phyloP scores from a whole-genome alignment of 2,888 invertebrate species.

The Temnothorax unifasciatus region DNA sequence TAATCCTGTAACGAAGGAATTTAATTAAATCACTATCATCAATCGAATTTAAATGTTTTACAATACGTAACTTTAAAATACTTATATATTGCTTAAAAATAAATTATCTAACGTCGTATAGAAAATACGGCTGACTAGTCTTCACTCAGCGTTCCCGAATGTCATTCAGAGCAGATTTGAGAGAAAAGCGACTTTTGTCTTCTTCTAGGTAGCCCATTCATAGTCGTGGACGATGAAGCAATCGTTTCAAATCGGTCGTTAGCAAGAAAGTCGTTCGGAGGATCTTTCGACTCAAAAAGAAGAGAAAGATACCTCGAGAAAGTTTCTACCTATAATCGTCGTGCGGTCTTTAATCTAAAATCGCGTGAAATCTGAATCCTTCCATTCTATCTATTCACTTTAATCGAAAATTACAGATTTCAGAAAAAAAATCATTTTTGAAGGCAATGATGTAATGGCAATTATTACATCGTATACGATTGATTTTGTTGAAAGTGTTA shows the following conservation, averaged over 20 bases:
- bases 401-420: slow-evolving; percentile 22
- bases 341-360: slow-evolving; percentile 67
- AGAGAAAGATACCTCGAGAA: slow-evolving; percentile 54
- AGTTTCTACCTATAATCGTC: slow-evolving; percentile 63
- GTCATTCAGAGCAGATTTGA: slow-evolving; percentile 65
- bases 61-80: not conserved
- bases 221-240: slow-evolving; percentile 60
- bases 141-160: slow-evolving; percentile 53
- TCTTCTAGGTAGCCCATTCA: slow-evolving; percentile 63
- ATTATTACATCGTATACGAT: not conserved
- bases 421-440: not conserved
- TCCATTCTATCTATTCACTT: slow-evolving; percentile 38
- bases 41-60: slow-evolving; percentile 1
- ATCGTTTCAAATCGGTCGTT: slow-evolving; percentile 70
- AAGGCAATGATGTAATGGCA: not conserved
- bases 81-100: not conserved
- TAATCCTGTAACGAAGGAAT: not conserved
- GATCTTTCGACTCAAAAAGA: slow-evolving; percentile 46
- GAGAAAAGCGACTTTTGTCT: slow-evolving; percentile 70
- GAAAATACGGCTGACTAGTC: slow-evolving; percentile 45
- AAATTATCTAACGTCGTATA: slow-evolving; percentile 34
- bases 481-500: not conserved
- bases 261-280: slow-evolving; percentile 58
- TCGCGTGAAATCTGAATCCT: slow-evolving; percentile 61
- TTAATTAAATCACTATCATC: not conserved